Conservation (phyloP, 2,113 vertebrate genomes). For the Chamaea fasciata region DNA sequence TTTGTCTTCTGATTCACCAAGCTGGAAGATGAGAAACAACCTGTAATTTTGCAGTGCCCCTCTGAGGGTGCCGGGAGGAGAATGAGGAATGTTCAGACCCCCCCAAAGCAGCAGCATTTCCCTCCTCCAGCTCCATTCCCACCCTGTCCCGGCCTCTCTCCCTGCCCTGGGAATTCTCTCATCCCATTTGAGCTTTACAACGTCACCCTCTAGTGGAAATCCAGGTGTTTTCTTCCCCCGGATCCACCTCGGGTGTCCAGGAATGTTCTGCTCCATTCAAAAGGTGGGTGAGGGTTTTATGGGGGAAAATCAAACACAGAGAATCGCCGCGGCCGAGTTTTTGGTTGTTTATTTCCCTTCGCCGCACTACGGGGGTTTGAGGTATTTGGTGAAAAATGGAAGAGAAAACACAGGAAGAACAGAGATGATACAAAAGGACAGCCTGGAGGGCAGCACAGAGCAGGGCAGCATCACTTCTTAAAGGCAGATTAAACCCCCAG, state of each 20-base stretch:
- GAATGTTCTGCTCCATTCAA: not conserved
- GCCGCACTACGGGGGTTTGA: not conserved
- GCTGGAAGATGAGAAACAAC: not conserved
- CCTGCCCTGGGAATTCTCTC: not conserved
- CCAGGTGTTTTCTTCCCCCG: not conserved
- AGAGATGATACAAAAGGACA: not conserved
- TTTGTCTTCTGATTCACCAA: not conserved
- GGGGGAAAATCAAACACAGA: not conserved
- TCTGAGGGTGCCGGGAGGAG: rapidly evolving
- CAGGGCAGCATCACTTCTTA: not conserved
- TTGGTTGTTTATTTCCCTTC: not conserved
- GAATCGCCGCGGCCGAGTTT: rapidly evolving
- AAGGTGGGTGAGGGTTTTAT: not conserved
- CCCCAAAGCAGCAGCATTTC: not conserved
- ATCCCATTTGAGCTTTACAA: constrained; percentile 44
- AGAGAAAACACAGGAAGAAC: not conserved
- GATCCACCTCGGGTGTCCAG: not conserved
- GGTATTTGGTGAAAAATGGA: not conserved
- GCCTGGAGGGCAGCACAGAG: not conserved
- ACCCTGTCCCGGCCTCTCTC: not conserved
- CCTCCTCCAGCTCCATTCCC: not conserved
- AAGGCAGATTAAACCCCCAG: not conserved
- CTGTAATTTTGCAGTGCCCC: not conserved
- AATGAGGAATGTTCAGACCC: not conserved
- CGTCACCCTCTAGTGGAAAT: constrained; percentile 65